A percentile compares a stretch with the other conserved stretches of the same genome.
Conservation (phyloP, 2,888 invertebrate genomes). For the Conops quadrifasciatus region DNA sequence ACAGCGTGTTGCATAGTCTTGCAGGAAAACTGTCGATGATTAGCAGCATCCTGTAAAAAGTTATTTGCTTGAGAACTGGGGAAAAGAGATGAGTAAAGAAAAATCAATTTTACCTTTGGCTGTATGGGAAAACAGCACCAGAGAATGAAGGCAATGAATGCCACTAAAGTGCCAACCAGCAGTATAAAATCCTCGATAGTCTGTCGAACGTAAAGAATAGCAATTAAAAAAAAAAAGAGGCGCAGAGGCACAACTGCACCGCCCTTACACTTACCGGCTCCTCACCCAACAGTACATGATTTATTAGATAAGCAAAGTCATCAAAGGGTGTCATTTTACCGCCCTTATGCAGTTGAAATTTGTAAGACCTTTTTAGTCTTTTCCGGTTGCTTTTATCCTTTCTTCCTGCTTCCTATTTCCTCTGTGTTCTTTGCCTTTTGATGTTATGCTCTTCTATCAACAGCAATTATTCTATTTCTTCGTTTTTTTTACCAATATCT, state of each 20-base stretch:
- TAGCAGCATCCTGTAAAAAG: conserved; percentile 56
- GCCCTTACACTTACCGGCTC: conserved; percentile 67
- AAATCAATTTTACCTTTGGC: conserved; percentile 61
- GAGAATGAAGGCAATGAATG: conserved; percentile 71
- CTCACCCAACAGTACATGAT: conserved; percentile 70
- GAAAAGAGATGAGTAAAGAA: background rate
- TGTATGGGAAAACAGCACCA: conserved; percentile 73
- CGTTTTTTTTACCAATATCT: background rate
- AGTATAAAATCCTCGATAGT: conserved; percentile 72
- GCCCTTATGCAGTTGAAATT: background rate
- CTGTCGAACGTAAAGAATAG: conserved; percentile 49
- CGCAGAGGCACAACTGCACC: background rate
- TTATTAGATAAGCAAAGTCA: conserved; percentile 70
- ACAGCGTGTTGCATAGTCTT: conserved; percentile 59
- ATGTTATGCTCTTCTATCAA: background rate
- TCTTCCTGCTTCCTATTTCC: conserved; percentile 10
- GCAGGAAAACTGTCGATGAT: conserved; percentile 64
- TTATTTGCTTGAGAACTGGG: background rate
- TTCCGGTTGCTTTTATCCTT: conserved; percentile 19
- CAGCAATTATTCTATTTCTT: background rate
- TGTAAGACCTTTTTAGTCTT: background rate
- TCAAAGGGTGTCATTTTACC: conserved; percentile 69
- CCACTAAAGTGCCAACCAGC: conserved; percentile 71
- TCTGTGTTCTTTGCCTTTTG: conserved; percentile 1
- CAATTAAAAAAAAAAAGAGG: background rate